A percentile compares a stretch with the other conserved stretches of the same genome.
phyloP scores from a whole-genome alignment of 2,888 invertebrate genomes.

The Minunthozetes semirufus region DNA sequence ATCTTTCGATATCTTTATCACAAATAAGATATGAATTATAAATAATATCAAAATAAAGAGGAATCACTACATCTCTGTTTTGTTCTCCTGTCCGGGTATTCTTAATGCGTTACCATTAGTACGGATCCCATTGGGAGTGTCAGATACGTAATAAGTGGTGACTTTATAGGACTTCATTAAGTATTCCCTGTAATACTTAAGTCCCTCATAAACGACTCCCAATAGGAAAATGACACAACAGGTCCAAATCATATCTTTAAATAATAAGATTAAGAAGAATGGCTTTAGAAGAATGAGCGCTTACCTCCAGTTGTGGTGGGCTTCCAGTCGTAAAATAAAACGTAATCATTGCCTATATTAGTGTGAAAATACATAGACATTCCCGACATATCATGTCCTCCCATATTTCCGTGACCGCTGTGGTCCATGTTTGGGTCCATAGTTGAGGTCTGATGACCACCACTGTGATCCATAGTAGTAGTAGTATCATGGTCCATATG shows the following conservation, averaged over 20 bases:
- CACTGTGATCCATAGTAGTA: too few relatives aligned
- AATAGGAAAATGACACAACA: slow-evolving; percentile 84
- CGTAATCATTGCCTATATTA: slow-evolving; percentile 45
- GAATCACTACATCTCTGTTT: not conserved
- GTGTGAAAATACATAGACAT: slow-evolving; percentile 33
- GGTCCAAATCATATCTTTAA: slow-evolving; percentile 68
- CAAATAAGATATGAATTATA: too few relatives aligned
- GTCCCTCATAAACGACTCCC: slow-evolving; percentile 88
- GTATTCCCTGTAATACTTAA: slow-evolving; percentile 57
- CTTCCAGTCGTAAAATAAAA: slow-evolving; percentile 75
- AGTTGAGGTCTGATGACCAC: not conserved
- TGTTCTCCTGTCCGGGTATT: not conserved
- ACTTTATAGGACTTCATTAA: slow-evolving; percentile 39
- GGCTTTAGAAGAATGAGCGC: too few relatives aligned
- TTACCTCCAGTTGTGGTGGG: slow-evolving; percentile 62
- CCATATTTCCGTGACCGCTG: not conserved
- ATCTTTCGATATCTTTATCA: slow-evolving; percentile 24
- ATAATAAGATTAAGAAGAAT: too few relatives aligned
- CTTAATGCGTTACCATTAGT: slow-evolving; percentile 4
- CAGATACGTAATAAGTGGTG: slow-evolving; percentile 39
- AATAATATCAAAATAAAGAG: too few relatives aligned
- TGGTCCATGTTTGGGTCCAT: not conserved
- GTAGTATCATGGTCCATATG: not conserved
- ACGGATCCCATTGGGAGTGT: slow-evolving; percentile 34
- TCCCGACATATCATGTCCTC: too few relatives aligned